Conservation (phyloP, 2,888 invertebrate genomes). For the Drosophila diplacantha region DNA sequence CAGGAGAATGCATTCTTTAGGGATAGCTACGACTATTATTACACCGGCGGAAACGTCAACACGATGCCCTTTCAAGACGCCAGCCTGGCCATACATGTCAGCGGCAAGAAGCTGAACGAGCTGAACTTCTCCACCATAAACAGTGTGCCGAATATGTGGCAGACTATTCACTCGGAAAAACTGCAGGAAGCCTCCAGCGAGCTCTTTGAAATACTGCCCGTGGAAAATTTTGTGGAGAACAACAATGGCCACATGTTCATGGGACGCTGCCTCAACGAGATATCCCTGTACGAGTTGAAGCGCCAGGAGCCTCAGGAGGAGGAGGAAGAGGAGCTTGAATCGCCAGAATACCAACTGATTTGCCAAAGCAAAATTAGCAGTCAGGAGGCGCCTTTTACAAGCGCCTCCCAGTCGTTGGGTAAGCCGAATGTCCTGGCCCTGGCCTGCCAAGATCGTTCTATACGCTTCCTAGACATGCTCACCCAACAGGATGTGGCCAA, state of each 20-base stretch:
- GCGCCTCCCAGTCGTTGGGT: constrained; percentile 62
- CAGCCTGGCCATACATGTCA: constrained; percentile 61
- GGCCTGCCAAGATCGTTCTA: constrained; percentile 66
- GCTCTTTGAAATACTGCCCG: constrained; percentile 69
- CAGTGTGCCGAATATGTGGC: constrained; percentile 45
- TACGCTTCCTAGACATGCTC: constrained; percentile 58
- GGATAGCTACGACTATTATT: constrained; percentile 75
- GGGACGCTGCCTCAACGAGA: constrained; percentile 58
- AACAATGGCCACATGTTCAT: constrained; percentile 54
- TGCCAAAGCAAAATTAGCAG: constrained; percentile 39
- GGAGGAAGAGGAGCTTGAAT: constrained; percentile 4
- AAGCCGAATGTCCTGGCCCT: constrained; percentile 57
- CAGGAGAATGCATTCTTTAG: constrained; percentile 65
- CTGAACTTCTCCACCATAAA: constrained; percentile 44
- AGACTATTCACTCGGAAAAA: constrained; percentile 26
- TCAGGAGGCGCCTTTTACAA: constrained; percentile 63
- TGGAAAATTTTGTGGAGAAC: constrained; percentile 38
- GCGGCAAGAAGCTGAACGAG: constrained; percentile 53
- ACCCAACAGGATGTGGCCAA: constrained; percentile 42
- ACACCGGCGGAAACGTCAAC: constrained; percentile 74
- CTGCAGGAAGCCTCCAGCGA: constrained; percentile 49
- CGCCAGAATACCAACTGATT: constrained; percentile 40
- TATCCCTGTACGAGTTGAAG: constrained; percentile 61
- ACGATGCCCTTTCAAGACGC: constrained; percentile 26
- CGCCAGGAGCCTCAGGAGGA: constrained; percentile 5